Evolutionary conservation across 92 coral and sea anemone species (phyloP), one percentile per base, ranked within the genome.

Genomic region (Phymanthus crucifer): DNA sequence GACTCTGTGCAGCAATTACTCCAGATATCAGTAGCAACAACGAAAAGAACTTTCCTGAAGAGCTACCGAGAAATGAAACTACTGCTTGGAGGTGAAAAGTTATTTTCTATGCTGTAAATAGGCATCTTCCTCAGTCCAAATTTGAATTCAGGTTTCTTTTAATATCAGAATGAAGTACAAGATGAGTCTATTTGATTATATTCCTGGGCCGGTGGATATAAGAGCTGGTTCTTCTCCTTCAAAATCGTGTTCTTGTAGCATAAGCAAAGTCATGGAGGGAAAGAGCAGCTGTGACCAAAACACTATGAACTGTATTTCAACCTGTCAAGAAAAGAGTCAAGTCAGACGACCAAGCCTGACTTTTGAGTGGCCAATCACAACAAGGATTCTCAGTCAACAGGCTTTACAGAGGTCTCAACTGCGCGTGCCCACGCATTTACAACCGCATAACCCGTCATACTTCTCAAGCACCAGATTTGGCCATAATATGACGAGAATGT

Each of bases 331-430:
- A 48, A 74, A 68, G 35, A 78, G 72, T 58, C 68, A 81, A 43
- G 46, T 70, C 48, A 61, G 45, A 31, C 80, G 89, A 74, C 89
- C 97, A 35, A 83, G 80, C 27, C 43, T 89, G 3, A 79, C 73
- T 14, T 70, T 78, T 72, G 97, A 92, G 72, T 90, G 84, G 83
- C 84, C 90, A 21, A 65, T 89, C 13, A 92, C 97, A 50, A 80
- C 40, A 56, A 65, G 93, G 45, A 80, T 92, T 26, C 72, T 75
- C 40, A 48, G 84, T 35, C 83, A 83, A 58, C 87, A 86, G 70
- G 75, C 76, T 33, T 54, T 83, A 21, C 90, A 77, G 72, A 35
- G 21, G 26, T 47, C 78, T 21, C 89, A 91, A 66, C 58, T 65
- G 24, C 87, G 80, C 71, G 56, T 6, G 75, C 78, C 40, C 13